Conservation (phyloP, 2,113 vertebrate genomes). For the Silurus asotus region DNA sequence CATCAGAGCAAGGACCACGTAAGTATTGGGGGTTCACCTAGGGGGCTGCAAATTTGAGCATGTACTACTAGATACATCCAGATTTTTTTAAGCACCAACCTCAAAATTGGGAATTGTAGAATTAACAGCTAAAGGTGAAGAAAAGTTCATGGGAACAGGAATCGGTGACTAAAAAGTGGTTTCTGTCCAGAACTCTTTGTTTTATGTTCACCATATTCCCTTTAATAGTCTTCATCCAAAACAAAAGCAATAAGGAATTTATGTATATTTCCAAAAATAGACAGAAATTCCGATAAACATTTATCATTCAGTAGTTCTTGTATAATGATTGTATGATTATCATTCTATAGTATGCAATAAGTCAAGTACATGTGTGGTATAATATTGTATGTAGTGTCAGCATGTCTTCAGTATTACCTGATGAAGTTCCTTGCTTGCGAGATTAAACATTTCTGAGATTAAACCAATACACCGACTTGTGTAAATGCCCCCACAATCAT, state of each 20-base stretch:
- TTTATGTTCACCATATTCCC: constrained; percentile 47
- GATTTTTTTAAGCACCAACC: not conserved
- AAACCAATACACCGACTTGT: not conserved
- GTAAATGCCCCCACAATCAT: too few relatives aligned
- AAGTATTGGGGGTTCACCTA: constrained; percentile 52
- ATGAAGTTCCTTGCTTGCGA: not conserved
- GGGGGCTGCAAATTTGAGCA: constrained; percentile 22
- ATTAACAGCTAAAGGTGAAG: not conserved
- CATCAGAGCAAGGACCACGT: constrained; percentile 56
- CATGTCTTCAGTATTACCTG: not conserved
- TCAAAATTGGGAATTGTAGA: not conserved
- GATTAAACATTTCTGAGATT: not conserved
- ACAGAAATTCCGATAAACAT: not conserved
- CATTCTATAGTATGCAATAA: not conserved
- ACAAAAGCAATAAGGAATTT: not conserved
- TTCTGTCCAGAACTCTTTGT: constrained; percentile 45
- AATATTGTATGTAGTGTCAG: not conserved
- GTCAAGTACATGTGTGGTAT: not conserved
- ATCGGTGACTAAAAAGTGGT: constrained; percentile 33
- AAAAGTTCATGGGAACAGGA: constrained; percentile 26
- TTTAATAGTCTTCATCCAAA: constrained; percentile 12
- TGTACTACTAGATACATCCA: constrained; percentile 5
- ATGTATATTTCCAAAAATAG: too few relatives aligned
- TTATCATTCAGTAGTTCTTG: not conserved
- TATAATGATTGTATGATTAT: not conserved